These are phyloP conservation scores for Meloidogyne exigua DNA, from an alignment of 1,140 invertebrate species.

Conservation along the genomic window DNA sequence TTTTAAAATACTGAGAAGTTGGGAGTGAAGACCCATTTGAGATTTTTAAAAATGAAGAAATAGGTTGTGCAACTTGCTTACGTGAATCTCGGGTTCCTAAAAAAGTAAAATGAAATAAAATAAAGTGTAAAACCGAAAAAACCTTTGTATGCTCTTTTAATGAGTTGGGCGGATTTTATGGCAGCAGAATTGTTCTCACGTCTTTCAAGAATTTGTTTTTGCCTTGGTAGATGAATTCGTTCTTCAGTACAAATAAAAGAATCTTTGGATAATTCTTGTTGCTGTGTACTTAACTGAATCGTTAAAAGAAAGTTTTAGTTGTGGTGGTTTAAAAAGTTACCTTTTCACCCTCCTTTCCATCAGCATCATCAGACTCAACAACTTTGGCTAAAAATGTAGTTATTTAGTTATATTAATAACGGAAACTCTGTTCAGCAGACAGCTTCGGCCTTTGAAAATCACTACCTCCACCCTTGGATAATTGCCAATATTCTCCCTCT, in stretches of 20 bases:
- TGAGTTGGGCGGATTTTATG: slow-evolving; percentile 23
- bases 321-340: no score
- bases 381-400: neutral
- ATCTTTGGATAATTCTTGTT: neutral
- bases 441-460: neutral
- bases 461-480: slow-evolving; percentile 33
- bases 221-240: neutral
- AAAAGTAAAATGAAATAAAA: no score
- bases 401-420: no score
- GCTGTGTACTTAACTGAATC: neutral
- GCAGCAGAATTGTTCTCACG: slow-evolving; percentile 21
- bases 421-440: neutral
- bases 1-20: neutral
- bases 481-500: slow-evolving; percentile 42
- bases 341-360: neutral
- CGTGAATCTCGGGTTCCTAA: neutral
- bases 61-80: neutral
- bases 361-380: neutral
- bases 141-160: slow-evolving; percentile 29
- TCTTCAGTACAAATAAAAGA: neutral
- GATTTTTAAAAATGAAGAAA: slow-evolving; percentile 5
- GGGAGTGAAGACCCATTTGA: neutral
- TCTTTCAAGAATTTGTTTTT: slow-evolving; percentile 11
- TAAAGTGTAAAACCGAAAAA: neutral
- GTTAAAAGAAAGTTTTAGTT: neutral